Conservation (phyloP, 2,797 vertebrate genomes). For the Lutjanus campechanus region DNA sequence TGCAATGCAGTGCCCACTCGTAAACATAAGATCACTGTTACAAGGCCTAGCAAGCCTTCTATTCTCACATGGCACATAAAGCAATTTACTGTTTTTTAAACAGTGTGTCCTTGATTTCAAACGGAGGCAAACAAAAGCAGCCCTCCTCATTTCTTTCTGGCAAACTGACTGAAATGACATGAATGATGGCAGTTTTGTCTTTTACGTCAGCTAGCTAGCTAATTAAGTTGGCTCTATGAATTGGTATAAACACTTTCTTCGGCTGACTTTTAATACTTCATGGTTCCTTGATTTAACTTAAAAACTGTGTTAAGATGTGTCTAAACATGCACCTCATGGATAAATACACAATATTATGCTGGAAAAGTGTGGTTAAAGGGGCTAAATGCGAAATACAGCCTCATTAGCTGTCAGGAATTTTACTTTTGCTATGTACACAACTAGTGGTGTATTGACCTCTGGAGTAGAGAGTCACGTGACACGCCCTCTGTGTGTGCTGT, state of each 20-base stretch:
- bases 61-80: not conserved
- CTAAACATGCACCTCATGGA: not conserved
- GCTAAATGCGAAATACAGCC: too few species aligned
- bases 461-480: too few species aligned
- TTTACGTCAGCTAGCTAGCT: too few species aligned
- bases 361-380: not conserved
- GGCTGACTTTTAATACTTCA: not conserved
- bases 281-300: not conserved
- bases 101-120: not conserved
- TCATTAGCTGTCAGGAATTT: too few species aligned
- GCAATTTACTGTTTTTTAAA: not conserved
- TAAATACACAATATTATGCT: not conserved
- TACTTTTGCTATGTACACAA: too few species aligned
- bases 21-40: constrained; percentile 19
- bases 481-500: too few species aligned
- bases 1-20: constrained; percentile 23
- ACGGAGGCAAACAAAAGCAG: constrained; percentile 5
- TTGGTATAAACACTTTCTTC: too few species aligned
- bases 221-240: not conserved
- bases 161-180: not conserved
- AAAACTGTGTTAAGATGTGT: not conserved
- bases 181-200: too few species aligned
- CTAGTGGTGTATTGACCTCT: too few species aligned
- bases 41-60: not conserved
- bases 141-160: not conserved